Conservation (phyloP, 2,888 invertebrate species). For the Trissolcus brochymenae region DNA sequence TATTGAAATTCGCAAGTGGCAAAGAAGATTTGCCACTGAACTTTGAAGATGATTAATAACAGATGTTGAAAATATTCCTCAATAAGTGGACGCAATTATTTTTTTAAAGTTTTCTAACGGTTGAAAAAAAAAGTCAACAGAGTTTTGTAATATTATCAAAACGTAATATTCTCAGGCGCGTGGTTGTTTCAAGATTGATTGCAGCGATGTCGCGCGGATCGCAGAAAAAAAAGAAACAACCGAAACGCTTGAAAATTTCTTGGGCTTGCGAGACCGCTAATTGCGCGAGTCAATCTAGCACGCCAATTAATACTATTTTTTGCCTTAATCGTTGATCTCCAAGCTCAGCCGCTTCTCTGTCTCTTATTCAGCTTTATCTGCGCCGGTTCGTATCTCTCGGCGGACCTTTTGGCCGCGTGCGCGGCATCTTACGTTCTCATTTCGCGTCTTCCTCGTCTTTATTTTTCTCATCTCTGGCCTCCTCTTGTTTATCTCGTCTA, state of each 20-base stretch:
- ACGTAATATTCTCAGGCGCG: background rate
- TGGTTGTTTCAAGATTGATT: conserved; percentile 11
- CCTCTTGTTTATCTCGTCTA: conserved; percentile 55
- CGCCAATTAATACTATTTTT: conserved; percentile 56
- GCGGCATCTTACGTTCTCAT: conserved; percentile 52
- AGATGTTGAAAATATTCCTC: too few relatives aligned
- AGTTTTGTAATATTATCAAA: conserved; percentile 23
- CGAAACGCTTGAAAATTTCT: conserved; percentile 7
- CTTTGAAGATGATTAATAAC: too few relatives aligned
- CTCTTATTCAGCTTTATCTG: conserved; percentile 61
- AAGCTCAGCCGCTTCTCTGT: conserved; percentile 41
- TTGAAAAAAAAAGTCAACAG: conserved; percentile 19
- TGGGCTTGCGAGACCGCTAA: conserved; percentile 18
- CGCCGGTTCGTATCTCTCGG: conserved; percentile 53
- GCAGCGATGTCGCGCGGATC: background rate
- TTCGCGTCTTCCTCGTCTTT: conserved; percentile 50
- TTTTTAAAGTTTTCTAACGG: background rate
- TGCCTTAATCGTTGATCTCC: conserved; percentile 45
- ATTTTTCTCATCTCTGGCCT: conserved; percentile 53
- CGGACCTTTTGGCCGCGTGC: conserved; percentile 51
- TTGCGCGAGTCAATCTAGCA: conserved; percentile 46
- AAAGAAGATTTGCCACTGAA: too few relatives aligned
- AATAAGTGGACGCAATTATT: too few relatives aligned
- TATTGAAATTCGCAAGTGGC: too few relatives aligned
- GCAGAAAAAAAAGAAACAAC: background rate